Evolutionary conservation across 2,797 vertebrate genomes (phyloP).

Genomic region (Chromis chromis): DNA sequence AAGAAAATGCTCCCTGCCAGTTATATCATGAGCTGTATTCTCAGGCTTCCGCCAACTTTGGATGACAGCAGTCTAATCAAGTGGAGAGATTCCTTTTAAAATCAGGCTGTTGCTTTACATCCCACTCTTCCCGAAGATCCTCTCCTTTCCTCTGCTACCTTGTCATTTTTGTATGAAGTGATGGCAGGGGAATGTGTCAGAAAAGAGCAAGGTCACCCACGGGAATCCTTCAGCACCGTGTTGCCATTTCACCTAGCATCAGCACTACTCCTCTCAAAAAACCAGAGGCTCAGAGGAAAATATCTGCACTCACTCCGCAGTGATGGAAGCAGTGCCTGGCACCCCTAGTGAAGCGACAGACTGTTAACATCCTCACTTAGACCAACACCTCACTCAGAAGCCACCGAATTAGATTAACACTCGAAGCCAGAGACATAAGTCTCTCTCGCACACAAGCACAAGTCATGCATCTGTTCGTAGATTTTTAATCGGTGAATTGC

Average conservation of each 20-base stretch:
- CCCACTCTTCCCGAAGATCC: slow-evolving; percentile 3
- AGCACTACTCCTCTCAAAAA: slow-evolving; percentile 31
- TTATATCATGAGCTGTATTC: slow-evolving; percentile 1
- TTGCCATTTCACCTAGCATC: slow-evolving; percentile 56
- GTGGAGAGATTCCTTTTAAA: slow-evolving; percentile 5
- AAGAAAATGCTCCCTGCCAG: slow-evolving; percentile 18
- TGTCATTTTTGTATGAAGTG: slow-evolving; percentile 41
- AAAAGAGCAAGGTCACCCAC: slow-evolving; percentile 60
- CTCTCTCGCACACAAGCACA: slow-evolving; percentile 50
- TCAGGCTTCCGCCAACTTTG: slow-evolving; percentile 1
- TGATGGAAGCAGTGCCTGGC: slow-evolving; percentile 49
- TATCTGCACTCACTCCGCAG: slow-evolving; percentile 31
- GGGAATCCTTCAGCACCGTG: slow-evolving; percentile 36
- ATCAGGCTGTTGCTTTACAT: slow-evolving; percentile 26
- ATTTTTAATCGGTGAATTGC: slow-evolving; percentile 26
- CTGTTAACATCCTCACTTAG: slow-evolving; percentile 69
- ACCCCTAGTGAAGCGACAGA: slow-evolving; percentile 58
- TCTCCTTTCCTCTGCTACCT: slow-evolving; percentile 15
- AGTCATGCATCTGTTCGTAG: slow-evolving; percentile 38
- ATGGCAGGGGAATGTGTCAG: slow-evolving; percentile 41
- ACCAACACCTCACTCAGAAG: slow-evolving; percentile 66
- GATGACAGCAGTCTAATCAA: slow-evolving; percentile 31
- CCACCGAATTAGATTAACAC: slow-evolving; percentile 71
- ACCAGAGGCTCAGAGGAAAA: slow-evolving; percentile 36
- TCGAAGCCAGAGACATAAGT: slow-evolving; percentile 40